Evolutionary conservation across 2,797 vertebrate species (phyloP).

Genomic region (Notolepis coatsorum): DNA sequence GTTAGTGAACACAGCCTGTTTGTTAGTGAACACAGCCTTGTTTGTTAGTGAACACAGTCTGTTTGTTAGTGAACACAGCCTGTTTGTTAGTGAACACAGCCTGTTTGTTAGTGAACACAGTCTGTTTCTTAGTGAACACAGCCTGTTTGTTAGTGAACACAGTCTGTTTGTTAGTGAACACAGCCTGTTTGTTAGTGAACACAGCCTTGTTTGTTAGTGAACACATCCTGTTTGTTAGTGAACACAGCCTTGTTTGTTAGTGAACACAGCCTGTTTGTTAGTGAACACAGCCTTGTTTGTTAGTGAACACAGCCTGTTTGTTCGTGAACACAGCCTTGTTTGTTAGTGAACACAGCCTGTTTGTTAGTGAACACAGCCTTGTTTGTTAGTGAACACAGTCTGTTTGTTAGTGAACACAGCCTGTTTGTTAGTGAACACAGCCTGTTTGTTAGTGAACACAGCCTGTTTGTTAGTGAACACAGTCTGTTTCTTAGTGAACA

Average conservation of each 20-base stretch:
- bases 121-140: slow-evolving; percentile 60
- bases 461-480: slow-evolving; percentile 43
- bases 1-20: slow-evolving; percentile 59
- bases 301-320: slow-evolving; percentile 50
- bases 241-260: slow-evolving; percentile 37
- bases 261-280: slow-evolving; percentile 62
- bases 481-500: slow-evolving; percentile 60
- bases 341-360: slow-evolving; percentile 53
- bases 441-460: slow-evolving; percentile 60
- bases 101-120: slow-evolving; percentile 43
- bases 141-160: slow-evolving; percentile 43
- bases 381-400: slow-evolving; percentile 59
- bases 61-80: too few species aligned
- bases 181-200: slow-evolving; percentile 61
- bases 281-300: slow-evolving; percentile 43
- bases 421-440: too few species aligned
- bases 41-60: slow-evolving; percentile 44
- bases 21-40: slow-evolving; percentile 55
- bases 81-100: slow-evolving; percentile 59
- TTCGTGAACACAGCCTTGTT: too few species aligned
- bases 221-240: slow-evolving; percentile 62
- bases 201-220: slow-evolving; percentile 43
- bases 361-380: slow-evolving; percentile 49
- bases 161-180: too few species aligned
- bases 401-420: slow-evolving; percentile 42